Conservation (phyloP, 2,888 invertebrate species). For the Mythimna vitellina region DNA sequence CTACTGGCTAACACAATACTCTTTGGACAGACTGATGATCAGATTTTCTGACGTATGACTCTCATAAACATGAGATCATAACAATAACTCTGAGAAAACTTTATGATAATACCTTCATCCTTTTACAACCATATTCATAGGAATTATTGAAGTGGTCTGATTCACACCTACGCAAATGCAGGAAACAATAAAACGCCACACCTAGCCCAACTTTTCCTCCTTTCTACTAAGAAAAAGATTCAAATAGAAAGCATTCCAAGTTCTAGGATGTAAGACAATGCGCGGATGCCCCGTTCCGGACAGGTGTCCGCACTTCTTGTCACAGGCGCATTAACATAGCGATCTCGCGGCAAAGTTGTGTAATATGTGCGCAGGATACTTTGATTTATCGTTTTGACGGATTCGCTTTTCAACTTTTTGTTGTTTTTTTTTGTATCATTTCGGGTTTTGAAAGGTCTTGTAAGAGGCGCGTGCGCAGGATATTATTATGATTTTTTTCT, state of each 20-base stretch:
- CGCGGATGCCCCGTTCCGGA: slow-evolving; percentile 87
- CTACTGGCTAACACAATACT: too few relatives aligned
- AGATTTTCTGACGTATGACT: too few relatives aligned
- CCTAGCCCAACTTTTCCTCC: slow-evolving; percentile 53
- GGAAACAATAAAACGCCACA: slow-evolving; percentile 52
- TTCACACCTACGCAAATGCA: slow-evolving; percentile 23
- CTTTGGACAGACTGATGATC: too few relatives aligned
- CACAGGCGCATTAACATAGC: slow-evolving; percentile 71
- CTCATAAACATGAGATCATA: slow-evolving; percentile 1
- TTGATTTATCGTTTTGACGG: slow-evolving; percentile 67
- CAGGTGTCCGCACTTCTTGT: slow-evolving; percentile 78
- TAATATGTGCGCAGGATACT: slow-evolving; percentile 64
- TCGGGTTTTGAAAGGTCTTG: slow-evolving; percentile 4
- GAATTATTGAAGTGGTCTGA: slow-evolving; percentile 12
- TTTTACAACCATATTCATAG: neutral
- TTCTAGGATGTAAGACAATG: slow-evolving; percentile 85
- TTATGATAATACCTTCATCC: neutral
- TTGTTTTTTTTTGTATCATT: slow-evolving; percentile 10
- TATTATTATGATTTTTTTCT: slow-evolving; percentile 15
- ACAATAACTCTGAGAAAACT: neutral
- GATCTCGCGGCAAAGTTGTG: slow-evolving; percentile 64
- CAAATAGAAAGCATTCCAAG: slow-evolving; percentile 66
- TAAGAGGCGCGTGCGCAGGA: slow-evolving; percentile 10
- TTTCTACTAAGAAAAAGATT: slow-evolving; percentile 61
- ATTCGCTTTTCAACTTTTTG: slow-evolving; percentile 37